Evolutionary conservation across 2,113 vertebrate genomes (phyloP).

Genomic region (Australoheros scitulus): DNA sequence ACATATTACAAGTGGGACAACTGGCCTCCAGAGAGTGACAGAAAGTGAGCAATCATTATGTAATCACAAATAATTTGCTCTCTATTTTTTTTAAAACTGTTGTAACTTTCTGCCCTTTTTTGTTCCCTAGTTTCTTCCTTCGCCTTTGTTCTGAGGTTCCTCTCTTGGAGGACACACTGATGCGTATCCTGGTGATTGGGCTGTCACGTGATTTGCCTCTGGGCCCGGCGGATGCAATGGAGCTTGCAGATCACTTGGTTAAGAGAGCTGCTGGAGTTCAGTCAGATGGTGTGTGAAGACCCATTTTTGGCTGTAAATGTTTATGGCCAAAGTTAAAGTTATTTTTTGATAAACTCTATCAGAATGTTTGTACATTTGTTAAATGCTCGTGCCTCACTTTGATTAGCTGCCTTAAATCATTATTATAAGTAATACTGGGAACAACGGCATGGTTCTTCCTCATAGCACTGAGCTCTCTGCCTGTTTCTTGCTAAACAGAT

Average conservation of each 20-base stretch:
- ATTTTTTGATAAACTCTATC: conserved; percentile 10
- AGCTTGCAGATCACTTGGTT: conserved; percentile 96
- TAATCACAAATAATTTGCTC: rapidly evolving
- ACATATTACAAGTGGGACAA: conserved; percentile 99
- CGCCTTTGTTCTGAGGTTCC: conserved; percentile 98
- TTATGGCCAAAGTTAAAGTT: conserved; percentile 4
- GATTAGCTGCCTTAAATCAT: neutral
- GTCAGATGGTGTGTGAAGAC: conserved; percentile 86
- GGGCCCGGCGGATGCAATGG: conserved; percentile 96
- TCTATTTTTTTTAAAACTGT: neutral
- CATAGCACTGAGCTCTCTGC: neutral
- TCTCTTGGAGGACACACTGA: conserved; percentile 94
- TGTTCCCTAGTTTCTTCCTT: conserved; percentile 89
- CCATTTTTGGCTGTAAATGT: neutral
- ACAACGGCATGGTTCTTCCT: neutral
- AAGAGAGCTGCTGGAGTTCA: conserved; percentile 94
- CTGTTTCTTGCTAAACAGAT: conserved; percentile 79
- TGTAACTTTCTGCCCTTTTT: neutral
- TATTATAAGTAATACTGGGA: conserved; percentile 3
- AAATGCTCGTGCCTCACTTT: conserved; percentile 35
- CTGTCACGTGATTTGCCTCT: conserved; percentile 93
- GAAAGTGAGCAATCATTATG: conserved; percentile 85
- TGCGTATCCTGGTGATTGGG: conserved; percentile 95
- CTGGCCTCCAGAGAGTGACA: conserved; percentile 98
- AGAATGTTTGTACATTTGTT: conserved; percentile 42